These are phyloP conservation scores for Cyanistes caeruleus DNA, from an alignment of 2,113 vertebrate species.

Conservation along the genomic window DNA sequence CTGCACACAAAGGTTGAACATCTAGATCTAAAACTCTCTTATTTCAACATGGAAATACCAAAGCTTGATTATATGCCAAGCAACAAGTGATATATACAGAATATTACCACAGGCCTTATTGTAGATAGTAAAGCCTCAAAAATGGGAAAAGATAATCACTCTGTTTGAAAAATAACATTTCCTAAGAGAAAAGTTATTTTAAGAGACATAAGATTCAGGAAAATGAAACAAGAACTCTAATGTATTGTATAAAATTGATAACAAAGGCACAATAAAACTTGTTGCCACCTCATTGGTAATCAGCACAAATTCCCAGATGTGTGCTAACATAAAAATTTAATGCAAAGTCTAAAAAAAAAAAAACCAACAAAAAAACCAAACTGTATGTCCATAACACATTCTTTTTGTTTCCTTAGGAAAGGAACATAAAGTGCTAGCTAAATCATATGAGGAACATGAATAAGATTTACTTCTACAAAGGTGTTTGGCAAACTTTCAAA, in stretches of 20 bases:
- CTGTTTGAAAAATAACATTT: background rate
- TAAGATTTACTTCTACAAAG: background rate
- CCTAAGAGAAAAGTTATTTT: background rate
- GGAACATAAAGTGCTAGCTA: background rate
- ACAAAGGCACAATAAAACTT: background rate
- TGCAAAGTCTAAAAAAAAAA: background rate
- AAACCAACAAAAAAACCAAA: background rate
- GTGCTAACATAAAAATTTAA: background rate
- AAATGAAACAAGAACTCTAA: background rate
- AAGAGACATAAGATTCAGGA: background rate
- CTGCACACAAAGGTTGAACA: background rate
- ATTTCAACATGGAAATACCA: background rate
- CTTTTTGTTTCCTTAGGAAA: background rate
- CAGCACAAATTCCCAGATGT: background rate
- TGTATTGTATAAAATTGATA: background rate
- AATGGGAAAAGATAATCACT: background rate
- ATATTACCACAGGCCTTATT: background rate
- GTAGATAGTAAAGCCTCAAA: background rate
- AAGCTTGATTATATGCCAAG: background rate
- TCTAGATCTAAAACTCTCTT: background rate
- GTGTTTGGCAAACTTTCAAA: background rate
- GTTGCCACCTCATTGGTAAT: background rate
- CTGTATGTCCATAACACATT: background rate
- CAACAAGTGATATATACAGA: background rate
- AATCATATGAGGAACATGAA: background rate